Evolutionary conservation across 2,888 invertebrate species (phyloP), one percentile per base, ranked within the genome.

Genomic region (Agrilus mali): DNA sequence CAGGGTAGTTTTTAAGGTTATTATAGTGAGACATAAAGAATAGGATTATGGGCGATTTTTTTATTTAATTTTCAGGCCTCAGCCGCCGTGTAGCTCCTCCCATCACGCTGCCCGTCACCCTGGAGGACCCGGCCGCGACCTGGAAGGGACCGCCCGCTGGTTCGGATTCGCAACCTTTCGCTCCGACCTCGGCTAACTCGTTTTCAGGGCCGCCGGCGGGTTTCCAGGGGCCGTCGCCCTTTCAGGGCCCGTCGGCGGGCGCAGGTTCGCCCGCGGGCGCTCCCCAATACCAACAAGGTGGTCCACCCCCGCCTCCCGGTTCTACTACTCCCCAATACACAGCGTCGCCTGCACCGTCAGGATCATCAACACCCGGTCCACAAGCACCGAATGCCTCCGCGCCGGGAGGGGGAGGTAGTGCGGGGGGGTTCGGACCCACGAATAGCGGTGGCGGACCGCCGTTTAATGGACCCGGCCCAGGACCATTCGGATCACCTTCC

Each of bases 271-370:
- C 85, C 47, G 75, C 85, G 59, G 74, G 85, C 65, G 72, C 82
- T 64, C 67, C 80, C 61, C 69, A 81, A 65, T 73, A 83, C 70
- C 73, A 82, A 67, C 78, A 79, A 65, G 68, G 82, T 36, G 32
- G 33, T 12, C 50, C 51, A n/a, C 48, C 51, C 38, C 74, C 75
- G 62, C 85, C 75, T 61, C 84, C 76, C 57, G 86, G 75, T 60
- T 85, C 78, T 60, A 85, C 73, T 65, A 87, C 76, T 60, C 87
- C 81, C 58, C 87, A 81, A 71, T 88, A 86, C 67, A 86, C 86
- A 57, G 86, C 87, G 59, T 87, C 87, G 50, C 89, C 89, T 57
- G 85, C 80, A 59, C 87, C 85, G 53, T 87, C 77, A 59, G 87
- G 80, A 58, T 77, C 82, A 40, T 87, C 87, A 54, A 86, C 88